Conservation (phyloP, 2,888 invertebrate species). For the Gortyna flavago region DNA sequence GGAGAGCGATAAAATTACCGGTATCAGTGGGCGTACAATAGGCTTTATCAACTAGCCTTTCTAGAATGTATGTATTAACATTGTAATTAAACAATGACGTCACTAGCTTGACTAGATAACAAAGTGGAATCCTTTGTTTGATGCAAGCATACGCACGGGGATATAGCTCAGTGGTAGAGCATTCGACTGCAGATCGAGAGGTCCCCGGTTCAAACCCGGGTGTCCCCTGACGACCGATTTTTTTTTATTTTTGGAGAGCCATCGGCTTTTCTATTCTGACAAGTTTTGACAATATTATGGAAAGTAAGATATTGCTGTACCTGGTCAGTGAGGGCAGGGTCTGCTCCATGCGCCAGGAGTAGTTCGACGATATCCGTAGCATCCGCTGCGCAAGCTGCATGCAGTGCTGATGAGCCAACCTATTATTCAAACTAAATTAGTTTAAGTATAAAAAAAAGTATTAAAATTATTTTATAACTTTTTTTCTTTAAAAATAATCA, state of each 20-base stretch:
- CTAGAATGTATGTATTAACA: constrained; percentile 20
- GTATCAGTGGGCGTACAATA: constrained; percentile 61
- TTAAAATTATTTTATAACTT: not conserved
- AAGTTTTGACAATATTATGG: not conserved
- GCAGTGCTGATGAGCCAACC: constrained; percentile 93
- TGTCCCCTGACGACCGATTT: constrained; percentile 77
- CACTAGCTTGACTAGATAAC: constrained; percentile 37
- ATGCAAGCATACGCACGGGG: constrained; percentile 64
- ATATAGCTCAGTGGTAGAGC: constrained; percentile 88
- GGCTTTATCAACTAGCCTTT: constrained; percentile 54
- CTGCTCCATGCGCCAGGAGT: constrained; percentile 92
- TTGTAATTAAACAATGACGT: constrained; percentile 53
- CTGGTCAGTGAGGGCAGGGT: constrained; percentile 93
- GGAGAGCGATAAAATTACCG: constrained; percentile 42
- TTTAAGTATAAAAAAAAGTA: not conserved
- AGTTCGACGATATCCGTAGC: constrained; percentile 92
- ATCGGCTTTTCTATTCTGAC: not conserved
- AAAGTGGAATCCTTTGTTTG: constrained; percentile 44
- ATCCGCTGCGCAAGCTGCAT: constrained; percentile 93
- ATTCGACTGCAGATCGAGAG: constrained; percentile 88
- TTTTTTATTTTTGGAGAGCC: constrained; percentile 4
- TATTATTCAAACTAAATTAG: constrained; percentile 69
- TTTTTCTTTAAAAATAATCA: not conserved
- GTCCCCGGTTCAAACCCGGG: constrained; percentile 88
- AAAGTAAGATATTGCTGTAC: constrained; percentile 82